Evolutionary conservation across 2,797 vertebrate genomes (phyloP).

Genomic region (Ctenosaura bakeri): DNA sequence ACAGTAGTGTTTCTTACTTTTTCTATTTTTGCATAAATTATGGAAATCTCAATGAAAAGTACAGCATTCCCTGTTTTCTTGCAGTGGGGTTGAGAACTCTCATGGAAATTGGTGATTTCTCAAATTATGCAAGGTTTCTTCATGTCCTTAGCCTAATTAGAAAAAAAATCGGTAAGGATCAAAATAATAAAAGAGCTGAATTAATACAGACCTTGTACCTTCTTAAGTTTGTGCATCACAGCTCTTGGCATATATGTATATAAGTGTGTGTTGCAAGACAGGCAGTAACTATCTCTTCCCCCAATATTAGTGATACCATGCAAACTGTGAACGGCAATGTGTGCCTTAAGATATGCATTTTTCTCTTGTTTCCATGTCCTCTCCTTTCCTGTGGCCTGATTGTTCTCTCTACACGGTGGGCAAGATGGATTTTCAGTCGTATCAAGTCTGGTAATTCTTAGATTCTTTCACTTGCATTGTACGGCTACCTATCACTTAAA

Average conservation of each 20-base stretch:
- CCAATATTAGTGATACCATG: not conserved
- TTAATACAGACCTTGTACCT: not conserved
- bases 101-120: too few relatives aligned
- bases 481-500: not conserved
- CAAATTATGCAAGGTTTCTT: too few relatives aligned
- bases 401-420: not conserved
- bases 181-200: not conserved
- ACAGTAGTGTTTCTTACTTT: too few relatives aligned
- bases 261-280: not conserved
- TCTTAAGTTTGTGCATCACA: not conserved
- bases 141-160: not conserved
- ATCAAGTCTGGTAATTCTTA: not conserved
- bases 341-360: not conserved
- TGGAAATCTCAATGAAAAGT: too few relatives aligned
- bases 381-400: not conserved
- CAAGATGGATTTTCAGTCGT: conserved; percentile 24
- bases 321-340: not conserved
- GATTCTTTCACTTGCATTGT: not conserved
- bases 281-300: not conserved
- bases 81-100: too few relatives aligned
- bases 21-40: too few relatives aligned
- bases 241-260: not conserved
- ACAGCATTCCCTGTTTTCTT: too few relatives aligned
- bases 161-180: not conserved
- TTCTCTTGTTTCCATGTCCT: not conserved